A percentile compares a stretch with the other conserved stretches of the same genome.
Conservation (phyloP, 2,113 vertebrate genomes). For the Ptilonorhynchus violaceus region DNA sequence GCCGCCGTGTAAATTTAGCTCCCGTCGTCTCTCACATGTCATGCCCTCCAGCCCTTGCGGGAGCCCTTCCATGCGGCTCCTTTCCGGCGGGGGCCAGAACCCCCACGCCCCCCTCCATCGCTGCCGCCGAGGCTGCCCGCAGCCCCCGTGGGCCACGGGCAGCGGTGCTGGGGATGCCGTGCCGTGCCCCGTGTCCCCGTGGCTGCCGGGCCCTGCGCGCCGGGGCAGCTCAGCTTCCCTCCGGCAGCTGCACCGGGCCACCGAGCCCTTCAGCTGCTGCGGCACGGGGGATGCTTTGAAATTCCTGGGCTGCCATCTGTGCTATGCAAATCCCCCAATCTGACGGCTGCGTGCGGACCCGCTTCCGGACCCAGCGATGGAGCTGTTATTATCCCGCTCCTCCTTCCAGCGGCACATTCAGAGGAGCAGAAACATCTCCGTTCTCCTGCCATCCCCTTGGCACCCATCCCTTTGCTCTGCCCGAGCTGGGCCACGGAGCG, state of each 20-base stretch:
- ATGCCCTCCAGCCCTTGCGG: neutral
- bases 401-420: neutral
- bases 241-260: neutral
- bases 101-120: rapidly evolving
- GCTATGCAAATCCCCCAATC: slow-evolving; percentile 62
- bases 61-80: neutral
- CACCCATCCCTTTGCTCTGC: neutral
- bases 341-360: neutral
- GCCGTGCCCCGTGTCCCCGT: neutral
- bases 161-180: neutral
- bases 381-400: neutral
- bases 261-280: slow-evolving; percentile 57
- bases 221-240: neutral
- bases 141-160: neutral
- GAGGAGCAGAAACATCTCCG: neutral
- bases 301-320: slow-evolving; percentile 74
- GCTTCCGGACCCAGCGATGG: neutral
- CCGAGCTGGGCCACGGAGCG: rapidly evolving
- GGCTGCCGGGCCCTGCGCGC: neutral
- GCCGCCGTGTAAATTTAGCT: slow-evolving; percentile 48
- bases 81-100: rapidly evolving
- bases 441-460: neutral
- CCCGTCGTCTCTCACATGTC: slow-evolving; percentile 24
- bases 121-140: neutral
- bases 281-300: slow-evolving; percentile 63